Evolutionary conservation across 2,113 vertebrate species (phyloP), one percentile per base, ranked within the genome.

Genomic region (Actinemys pallida): DNA sequence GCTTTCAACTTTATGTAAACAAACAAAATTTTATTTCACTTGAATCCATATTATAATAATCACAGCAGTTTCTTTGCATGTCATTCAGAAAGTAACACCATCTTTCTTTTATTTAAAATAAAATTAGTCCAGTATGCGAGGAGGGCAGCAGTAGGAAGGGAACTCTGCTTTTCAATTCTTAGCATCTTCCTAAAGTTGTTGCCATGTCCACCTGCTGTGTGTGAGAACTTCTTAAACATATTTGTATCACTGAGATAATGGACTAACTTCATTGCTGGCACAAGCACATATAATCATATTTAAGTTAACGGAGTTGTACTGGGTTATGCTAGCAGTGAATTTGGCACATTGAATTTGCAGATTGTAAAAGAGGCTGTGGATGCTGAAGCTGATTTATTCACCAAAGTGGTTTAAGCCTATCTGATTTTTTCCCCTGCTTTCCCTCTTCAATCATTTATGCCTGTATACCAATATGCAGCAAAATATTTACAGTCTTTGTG

Each of bases 81-180:
- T 94, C 52, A 42, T 39, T 96, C 86, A 65, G 59, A 14, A 92
- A 94, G 85, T 87, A 84, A 85, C 49, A 81, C 31, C 75, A 72
- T 83, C 87, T 93, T 93, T 62, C 92, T 91, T 94, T 94, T 79
- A 62, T 96, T 96, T 90, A 80, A 69, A 91, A 94, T 86, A 29
- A 62, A 76, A 90, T 90, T 76, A 86, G 81, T 88, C 79, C 62
- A 19, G 5, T 59, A 13, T n/a, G 49, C 78, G 47, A 80, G 89
- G 45, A 85, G 85, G 92, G 89, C 87, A 89, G 96, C 87, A 91
- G 82, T 91, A 91, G 92, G 76, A 76, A 59, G 82, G 79, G 16
- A 85, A 17, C 75, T 62, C 42, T 65, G 53, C 53, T 0, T 59
- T 56, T 95, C 81, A 83, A 69, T 54, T 57, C 84, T 80, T 39